Percentiles rank a stretch among this genome's conserved stretches.
These are phyloP conservation scores for Tretioscincus oriximinensis DNA, from an alignment of 2,113 vertebrate species.

Conservation along the genomic window DNA sequence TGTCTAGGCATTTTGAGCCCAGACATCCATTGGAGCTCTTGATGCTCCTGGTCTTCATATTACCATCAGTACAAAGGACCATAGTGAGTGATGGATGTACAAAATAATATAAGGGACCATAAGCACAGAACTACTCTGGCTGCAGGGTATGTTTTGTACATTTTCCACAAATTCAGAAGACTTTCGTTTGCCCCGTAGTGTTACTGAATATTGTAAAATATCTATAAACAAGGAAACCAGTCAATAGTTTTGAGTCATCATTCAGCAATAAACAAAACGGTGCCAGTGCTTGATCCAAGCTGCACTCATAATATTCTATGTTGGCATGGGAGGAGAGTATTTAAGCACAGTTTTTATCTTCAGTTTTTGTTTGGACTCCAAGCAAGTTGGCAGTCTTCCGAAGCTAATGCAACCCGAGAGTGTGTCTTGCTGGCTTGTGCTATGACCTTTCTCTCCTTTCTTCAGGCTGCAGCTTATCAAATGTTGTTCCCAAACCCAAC, in stretches of 20 bases:
- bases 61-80: neutral
- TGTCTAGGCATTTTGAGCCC: no score
- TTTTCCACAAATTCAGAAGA: neutral
- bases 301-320: neutral
- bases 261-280: neutral
- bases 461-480: neutral
- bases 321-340: neutral
- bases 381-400: neutral
- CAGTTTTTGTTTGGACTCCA: neutral
- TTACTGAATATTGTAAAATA: neutral
- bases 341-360: neutral
- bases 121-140: neutral
- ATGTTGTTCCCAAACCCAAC: neutral
- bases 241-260: neutral
- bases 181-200: neutral
- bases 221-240: neutral
- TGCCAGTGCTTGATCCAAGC: neutral
- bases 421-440: neutral
- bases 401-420: slow-evolving; percentile 3
- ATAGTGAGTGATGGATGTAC: neutral
- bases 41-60: neutral
- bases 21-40: no score
- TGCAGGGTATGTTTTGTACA: neutral
- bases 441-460: slow-evolving; percentile 14
- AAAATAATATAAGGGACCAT: no score